Conservation (phyloP, 1,140 invertebrate genomes). For the Drosophila kikkawai region DNA sequence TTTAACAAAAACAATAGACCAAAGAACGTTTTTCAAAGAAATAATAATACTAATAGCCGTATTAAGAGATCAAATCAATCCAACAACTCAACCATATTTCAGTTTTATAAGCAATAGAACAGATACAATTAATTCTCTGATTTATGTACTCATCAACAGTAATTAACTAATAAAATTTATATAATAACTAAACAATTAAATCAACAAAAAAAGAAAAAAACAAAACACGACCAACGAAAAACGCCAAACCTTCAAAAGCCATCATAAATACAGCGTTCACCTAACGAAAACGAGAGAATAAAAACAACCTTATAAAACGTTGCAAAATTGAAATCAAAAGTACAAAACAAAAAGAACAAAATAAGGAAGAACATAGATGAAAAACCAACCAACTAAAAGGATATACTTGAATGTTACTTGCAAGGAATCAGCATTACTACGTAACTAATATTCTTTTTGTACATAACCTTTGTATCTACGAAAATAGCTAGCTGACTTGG, state of each 20-base stretch:
- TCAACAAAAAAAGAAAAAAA: conserved; percentile 3
- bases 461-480: neutral
- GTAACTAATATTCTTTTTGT: neutral
- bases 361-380: conserved; percentile 17
- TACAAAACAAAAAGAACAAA: conserved; percentile 69
- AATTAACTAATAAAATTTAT: conserved; percentile 10
- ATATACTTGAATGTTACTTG: conserved; percentile 10
- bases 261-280: conserved; percentile 14
- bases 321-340: conserved; percentile 78
- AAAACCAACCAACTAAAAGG: conserved; percentile 20
- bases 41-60: conserved; percentile 47
- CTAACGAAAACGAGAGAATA: conserved; percentile 36
- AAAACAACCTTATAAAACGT: conserved; percentile 27
- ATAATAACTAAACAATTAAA: neutral
- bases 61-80: conserved; percentile 22
- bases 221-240: conserved; percentile 29
- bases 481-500: neutral
- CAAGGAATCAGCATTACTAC: neutral
- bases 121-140: conserved; percentile 56
- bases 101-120: conserved; percentile 80
- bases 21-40: conserved; percentile 63
- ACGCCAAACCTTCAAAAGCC: conserved; percentile 19
- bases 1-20: conserved; percentile 83
- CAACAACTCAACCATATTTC: conserved; percentile 64
- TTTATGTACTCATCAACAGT: conserved; percentile 40